phyloP scores from a whole-genome alignment of 2,888 invertebrate genomes.

The Ditula angustiorana region DNA sequence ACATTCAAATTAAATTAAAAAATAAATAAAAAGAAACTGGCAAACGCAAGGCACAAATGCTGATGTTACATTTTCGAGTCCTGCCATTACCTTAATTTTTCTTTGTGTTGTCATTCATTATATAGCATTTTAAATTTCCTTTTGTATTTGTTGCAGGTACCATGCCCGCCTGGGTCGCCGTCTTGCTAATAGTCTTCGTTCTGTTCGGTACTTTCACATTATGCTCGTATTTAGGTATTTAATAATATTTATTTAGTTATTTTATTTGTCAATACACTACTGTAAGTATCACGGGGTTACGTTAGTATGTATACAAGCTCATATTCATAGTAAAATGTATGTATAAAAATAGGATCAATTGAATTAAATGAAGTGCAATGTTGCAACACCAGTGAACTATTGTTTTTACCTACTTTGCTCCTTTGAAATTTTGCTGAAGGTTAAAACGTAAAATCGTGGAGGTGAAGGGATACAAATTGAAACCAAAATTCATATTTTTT shows the following conservation, averaged over 20 bases:
- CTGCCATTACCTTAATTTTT: too few relatives aligned
- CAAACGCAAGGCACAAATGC: too few relatives aligned
- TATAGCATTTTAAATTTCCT: too few relatives aligned
- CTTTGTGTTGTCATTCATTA: too few relatives aligned
- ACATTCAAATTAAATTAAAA: too few relatives aligned
- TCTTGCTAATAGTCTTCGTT: constrained; percentile 90
- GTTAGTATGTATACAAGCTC: constrained; percentile 60
- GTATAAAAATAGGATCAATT: constrained; percentile 77
- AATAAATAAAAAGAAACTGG: too few relatives aligned
- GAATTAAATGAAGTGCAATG: constrained; percentile 74
- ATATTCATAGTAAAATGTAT: constrained; percentile 64
- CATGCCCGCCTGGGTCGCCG: constrained; percentile 93
- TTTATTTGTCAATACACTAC: constrained; percentile 43
- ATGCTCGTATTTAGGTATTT: constrained; percentile 94
- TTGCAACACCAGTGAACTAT: constrained; percentile 45
- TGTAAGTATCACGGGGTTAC: constrained; percentile 63
- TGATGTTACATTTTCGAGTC: too few relatives aligned
- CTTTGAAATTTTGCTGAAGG: too few relatives aligned
- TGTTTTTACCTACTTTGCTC: background rate
- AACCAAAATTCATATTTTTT: constrained; percentile 53
- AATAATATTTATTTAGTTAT: constrained; percentile 51
- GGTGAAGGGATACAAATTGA: background rate
- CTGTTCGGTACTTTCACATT: constrained; percentile 92
- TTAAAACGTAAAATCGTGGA: too few relatives aligned
- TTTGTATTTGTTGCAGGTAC: constrained; percentile 87